These are phyloP conservation scores for Autographa gamma DNA, from an alignment of 2,888 invertebrate genomes.

Conservation along the genomic window DNA sequence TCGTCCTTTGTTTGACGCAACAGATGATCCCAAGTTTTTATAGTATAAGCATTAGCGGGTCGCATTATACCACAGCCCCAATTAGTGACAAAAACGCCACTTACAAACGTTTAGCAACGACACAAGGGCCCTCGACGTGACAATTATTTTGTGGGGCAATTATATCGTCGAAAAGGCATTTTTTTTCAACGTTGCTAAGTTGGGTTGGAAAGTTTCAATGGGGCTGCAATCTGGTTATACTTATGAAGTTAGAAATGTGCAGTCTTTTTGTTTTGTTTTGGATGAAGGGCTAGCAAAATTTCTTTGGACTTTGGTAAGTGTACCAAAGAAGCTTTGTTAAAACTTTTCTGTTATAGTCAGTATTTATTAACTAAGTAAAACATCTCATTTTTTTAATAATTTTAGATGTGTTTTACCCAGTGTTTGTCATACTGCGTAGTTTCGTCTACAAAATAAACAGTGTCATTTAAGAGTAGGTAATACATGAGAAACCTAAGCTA, in stretches of 20 bases:
- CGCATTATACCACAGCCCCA: slow-evolving; percentile 55
- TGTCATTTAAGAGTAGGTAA: too few species aligned
- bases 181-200: slow-evolving; percentile 4
- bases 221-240: slow-evolving; percentile 6
- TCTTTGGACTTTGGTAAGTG: too few species aligned
- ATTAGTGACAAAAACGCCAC: slow-evolving; percentile 60
- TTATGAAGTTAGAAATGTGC: not conserved
- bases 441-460: too few species aligned
- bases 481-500: not conserved
- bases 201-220: not conserved
- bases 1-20: slow-evolving; percentile 30
- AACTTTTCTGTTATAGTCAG: too few species aligned
- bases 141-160: slow-evolving; percentile 35
- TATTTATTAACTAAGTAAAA: too few species aligned
- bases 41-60: slow-evolving; percentile 54
- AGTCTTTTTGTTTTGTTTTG: not conserved
- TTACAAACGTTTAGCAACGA: slow-evolving; percentile 53
- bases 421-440: too few species aligned
- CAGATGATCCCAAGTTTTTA: slow-evolving; percentile 59
- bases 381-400: too few species aligned
- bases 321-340: too few species aligned
- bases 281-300: too few species aligned
- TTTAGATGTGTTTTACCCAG: too few species aligned
- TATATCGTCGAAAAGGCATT: slow-evolving; percentile 23
- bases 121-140: slow-evolving; percentile 53